phyloP scores from a whole-genome alignment of 2,797 vertebrate species.

The Amazonetta brasiliensis region DNA sequence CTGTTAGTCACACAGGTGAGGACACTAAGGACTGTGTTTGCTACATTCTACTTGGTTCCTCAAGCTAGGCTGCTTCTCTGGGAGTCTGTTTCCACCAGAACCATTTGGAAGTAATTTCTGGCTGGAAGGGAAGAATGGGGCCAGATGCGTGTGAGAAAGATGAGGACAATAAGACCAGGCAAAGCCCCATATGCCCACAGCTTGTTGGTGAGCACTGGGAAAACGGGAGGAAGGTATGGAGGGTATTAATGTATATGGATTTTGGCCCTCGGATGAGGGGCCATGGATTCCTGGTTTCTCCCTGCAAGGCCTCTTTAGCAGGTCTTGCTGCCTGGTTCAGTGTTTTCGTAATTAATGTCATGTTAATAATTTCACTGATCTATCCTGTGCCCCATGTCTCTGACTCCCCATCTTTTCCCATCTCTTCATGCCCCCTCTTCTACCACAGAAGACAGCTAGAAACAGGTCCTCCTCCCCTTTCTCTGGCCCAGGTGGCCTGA shows the following conservation, averaged over 20 bases:
- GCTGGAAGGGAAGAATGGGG: neutral
- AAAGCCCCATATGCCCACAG: neutral
- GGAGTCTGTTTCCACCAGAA: no score
- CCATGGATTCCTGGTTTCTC: neutral
- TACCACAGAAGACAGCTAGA: neutral
- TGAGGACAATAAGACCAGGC: neutral
- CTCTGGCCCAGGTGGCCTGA: neutral
- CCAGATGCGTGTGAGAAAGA: neutral
- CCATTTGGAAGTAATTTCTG: neutral
- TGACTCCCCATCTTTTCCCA: neutral
- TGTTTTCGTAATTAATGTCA: neutral
- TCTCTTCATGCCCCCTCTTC: accelerated
- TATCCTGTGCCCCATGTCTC: neutral
- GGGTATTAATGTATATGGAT: no score
- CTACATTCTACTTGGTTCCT: no score
- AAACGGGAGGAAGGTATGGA: neutral
- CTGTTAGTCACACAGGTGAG: neutral
- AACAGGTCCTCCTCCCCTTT: neutral
- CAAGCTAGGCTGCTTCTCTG: no score
- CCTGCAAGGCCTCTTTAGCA: neutral
- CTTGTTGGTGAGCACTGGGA: neutral
- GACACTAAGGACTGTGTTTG: neutral
- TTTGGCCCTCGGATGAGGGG: neutral
- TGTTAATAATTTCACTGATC: neutral
- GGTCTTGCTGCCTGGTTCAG: neutral